Evolutionary conservation across 2,888 invertebrate species (phyloP).

Genomic region (Thecocarcelia acutangulata): DNA sequence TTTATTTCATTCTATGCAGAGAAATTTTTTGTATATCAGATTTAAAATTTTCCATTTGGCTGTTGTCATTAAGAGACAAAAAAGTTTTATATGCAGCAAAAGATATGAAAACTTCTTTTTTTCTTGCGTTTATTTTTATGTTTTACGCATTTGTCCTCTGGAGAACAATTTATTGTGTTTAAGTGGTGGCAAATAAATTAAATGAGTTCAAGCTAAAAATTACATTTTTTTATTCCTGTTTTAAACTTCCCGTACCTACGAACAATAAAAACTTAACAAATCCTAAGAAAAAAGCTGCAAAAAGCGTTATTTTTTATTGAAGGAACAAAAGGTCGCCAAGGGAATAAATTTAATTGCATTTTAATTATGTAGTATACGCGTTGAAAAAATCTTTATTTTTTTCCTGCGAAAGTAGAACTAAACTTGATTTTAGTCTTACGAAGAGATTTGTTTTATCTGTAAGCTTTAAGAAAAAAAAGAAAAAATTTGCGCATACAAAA

Average conservation of each 20-base stretch:
- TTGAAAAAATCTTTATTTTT: not conserved
- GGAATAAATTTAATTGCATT: constrained; percentile 37
- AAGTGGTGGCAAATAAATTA: constrained; percentile 51
- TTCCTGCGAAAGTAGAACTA: too few relatives aligned
- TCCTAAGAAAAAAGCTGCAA: not conserved
- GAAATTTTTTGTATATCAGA: too few relatives aligned
- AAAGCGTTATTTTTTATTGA: not conserved
- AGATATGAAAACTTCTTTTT: constrained; percentile 25
- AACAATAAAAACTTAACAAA: not conserved
- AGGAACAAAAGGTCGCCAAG: not conserved
- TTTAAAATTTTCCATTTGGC: not conserved
- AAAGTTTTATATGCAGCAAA: constrained; percentile 12
- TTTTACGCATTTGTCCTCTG: constrained; percentile 35
- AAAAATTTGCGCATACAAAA: too few relatives aligned
- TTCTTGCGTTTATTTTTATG: not conserved
- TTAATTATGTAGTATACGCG: constrained; percentile 24
- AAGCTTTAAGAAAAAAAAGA: too few relatives aligned
- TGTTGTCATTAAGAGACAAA: not conserved
- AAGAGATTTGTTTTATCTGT: too few relatives aligned
- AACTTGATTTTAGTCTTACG: too few relatives aligned
- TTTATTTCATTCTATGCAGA: too few relatives aligned
- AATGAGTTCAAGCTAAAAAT: constrained; percentile 39
- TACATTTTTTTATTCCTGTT: not conserved
- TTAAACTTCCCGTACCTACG: not conserved
- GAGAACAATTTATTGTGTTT: constrained; percentile 53